Conservation (phyloP, 2,113 vertebrate species). For the Pungitius pungitius region DNA sequence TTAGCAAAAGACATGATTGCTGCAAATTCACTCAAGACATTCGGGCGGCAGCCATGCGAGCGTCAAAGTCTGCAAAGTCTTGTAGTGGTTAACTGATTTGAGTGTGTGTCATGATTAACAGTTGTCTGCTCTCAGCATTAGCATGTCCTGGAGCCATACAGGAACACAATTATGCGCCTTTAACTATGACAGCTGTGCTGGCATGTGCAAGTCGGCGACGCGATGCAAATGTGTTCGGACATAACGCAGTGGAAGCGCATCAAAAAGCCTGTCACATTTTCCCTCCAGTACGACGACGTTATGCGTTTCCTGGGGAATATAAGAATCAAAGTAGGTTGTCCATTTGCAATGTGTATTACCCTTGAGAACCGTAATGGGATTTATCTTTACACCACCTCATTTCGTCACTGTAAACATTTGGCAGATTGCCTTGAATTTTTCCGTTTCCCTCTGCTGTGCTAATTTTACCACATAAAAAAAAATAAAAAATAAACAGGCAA, state of each 20-base stretch:
- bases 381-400: constrained; percentile 66
- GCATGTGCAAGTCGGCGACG: constrained; percentile 15
- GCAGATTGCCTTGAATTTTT: constrained; percentile 39
- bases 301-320: constrained; percentile 63
- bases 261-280: constrained; percentile 38
- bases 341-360: constrained; percentile 73
- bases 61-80: constrained; percentile 17
- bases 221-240: constrained; percentile 57
- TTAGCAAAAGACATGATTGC: constrained; percentile 45
- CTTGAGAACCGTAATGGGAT: constrained; percentile 61
- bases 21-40: constrained; percentile 46
- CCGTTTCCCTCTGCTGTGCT: constrained; percentile 43
- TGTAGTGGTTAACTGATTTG: constrained; percentile 21
- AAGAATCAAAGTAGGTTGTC: constrained; percentile 66
- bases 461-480: constrained; percentile 54
- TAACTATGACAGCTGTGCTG: constrained; percentile 37
- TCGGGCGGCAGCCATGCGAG: constrained; percentile 25
- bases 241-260: constrained; percentile 43
- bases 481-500: constrained; percentile 32
- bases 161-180: constrained; percentile 17
- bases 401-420: constrained; percentile 55
- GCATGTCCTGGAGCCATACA: neutral
- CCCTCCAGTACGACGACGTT: constrained; percentile 35
- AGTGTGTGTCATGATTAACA: constrained; percentile 16
- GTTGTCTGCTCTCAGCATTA: constrained; percentile 6